Evolutionary conservation across 2,113 vertebrate species (phyloP), one percentile per base, ranked within the genome.

Genomic region (Plectropomus leopardus): DNA sequence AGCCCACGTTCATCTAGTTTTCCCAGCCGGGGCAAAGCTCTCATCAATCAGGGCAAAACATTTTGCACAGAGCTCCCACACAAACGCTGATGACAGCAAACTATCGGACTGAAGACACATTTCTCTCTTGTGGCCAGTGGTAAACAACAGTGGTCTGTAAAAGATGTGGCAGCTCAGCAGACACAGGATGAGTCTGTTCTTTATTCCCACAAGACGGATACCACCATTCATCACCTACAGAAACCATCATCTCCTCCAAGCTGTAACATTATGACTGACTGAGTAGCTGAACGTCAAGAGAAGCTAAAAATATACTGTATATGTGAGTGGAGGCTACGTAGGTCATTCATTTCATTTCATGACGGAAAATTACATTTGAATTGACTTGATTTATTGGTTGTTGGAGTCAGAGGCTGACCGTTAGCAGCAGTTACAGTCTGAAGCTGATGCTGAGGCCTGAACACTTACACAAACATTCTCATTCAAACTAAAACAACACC

Each of bases 391-490:
- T 74, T 48, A 78, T 65, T 21, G 67, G 54, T 23, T 15, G 28
- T 5, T 40, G 55, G 50, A 69, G 64, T 79, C 34, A 4, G 54
- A 84, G 68, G 45, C 44, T 42, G 76, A 71, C 82, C 45, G 77
- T 71, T 50, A 67, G 69, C 53, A 28, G 68, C 55, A 3, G 77
- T 68, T 81, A 58, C 55, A 78, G 84, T 68, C 71, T 59, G 68
- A 71, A 51, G 72, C 75, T 17, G 74, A 72, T 32, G 32, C 58
- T 5, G 64, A 67, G 58, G 70, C 57, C 15, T 17, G 63, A 65
- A 47, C 65, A 66, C 71, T 83, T 85, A 77, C 44, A 89, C 82
- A 92, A 90, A 89, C 88, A 86, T 83, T 91, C 83, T 83, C 78
- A 63, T 67, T 80, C 73, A 64, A 83, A 74, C 79, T 85, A 83